Conservation (phyloP, 2,797 vertebrate species). For the Halcyon smyrnensis region DNA sequence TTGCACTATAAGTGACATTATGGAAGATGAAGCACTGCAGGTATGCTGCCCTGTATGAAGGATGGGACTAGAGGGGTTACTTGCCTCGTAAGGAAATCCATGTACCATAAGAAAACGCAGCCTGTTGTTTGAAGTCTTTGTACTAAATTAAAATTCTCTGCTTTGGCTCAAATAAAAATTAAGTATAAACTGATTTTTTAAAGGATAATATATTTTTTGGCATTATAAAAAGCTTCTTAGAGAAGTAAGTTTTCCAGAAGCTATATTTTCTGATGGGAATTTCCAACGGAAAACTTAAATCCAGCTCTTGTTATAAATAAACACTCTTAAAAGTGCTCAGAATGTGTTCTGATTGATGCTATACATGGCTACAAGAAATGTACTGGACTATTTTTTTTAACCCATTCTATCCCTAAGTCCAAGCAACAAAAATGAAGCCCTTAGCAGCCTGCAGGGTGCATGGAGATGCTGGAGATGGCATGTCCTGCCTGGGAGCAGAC, state of each 20-base stretch:
- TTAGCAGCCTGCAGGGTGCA: background rate
- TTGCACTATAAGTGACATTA: background rate
- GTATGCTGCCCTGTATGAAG: background rate
- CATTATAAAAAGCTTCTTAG: background rate
- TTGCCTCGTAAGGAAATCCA: background rate
- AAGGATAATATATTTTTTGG: background rate
- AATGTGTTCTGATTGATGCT: background rate
- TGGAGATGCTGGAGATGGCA: background rate
- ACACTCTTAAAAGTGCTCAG: background rate
- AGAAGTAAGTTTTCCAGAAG: background rate
- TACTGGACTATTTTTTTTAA: background rate
- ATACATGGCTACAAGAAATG: background rate
- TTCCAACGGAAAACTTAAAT: background rate
- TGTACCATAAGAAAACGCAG: background rate
- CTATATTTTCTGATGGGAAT: background rate
- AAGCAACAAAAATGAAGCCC: background rate
- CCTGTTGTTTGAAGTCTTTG: background rate
- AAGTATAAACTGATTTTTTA: background rate
- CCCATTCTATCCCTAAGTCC: background rate
- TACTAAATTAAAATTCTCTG: background rate
- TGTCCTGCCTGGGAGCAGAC: background rate
- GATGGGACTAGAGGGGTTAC: background rate
- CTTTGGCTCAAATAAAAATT: background rate
- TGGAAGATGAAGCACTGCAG: background rate
- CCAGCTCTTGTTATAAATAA: background rate